Evolutionary conservation across 2,113 vertebrate species (phyloP).

Genomic region (Barnardius zonarius): DNA sequence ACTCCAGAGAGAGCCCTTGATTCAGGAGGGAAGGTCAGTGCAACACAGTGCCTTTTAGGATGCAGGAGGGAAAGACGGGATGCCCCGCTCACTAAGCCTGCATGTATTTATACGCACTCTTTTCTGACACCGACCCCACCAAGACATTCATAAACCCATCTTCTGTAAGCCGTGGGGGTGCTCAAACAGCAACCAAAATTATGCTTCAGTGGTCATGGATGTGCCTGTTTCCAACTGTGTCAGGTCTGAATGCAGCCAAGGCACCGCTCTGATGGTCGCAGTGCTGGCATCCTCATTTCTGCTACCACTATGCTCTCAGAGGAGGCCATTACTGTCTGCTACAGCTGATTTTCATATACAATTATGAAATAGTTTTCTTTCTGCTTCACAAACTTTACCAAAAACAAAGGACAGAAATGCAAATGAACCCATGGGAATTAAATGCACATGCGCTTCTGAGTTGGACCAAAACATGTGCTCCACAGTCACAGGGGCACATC

Average conservation of each 20-base stretch:
- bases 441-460: background rate
- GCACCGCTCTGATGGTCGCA: background rate
- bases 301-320: background rate
- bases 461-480: background rate
- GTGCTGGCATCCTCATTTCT: background rate
- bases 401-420: background rate
- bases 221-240: background rate
- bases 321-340: background rate
- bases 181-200: background rate
- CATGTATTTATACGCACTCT: background rate
- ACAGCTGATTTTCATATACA: background rate
- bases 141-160: background rate
- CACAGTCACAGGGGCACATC: rapidly evolving
- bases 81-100: rapidly evolving
- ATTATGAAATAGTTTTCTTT: background rate
- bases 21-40: conserved; percentile 32
- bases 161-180: background rate
- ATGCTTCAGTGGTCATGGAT: background rate
- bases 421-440: background rate
- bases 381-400: background rate
- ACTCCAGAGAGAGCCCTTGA: conserved; percentile 12
- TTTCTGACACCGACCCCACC: background rate
- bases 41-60: background rate
- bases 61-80: background rate
- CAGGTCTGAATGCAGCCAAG: background rate